These are phyloP conservation scores for Sprattus sprattus DNA, from an alignment of 2,113 vertebrate genomes.

Conservation along the genomic window DNA sequence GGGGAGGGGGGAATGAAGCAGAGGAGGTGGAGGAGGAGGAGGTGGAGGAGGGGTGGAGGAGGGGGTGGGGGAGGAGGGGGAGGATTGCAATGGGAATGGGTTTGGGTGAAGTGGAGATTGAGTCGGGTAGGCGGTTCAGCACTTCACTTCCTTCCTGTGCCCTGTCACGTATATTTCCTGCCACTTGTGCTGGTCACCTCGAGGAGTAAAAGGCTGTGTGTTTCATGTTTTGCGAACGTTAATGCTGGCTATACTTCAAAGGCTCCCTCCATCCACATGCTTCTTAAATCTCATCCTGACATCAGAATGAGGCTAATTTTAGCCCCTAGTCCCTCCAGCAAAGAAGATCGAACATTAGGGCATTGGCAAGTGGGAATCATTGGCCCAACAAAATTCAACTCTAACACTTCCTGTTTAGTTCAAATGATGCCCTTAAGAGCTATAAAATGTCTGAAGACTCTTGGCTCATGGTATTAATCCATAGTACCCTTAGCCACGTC, in stretches of 20 bases:
- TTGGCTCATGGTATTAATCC: neutral
- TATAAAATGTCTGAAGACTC: neutral
- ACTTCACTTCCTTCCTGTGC: constrained; percentile 78
- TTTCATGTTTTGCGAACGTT: neutral
- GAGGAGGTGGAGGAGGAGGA: constrained; percentile 51
- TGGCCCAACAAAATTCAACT: neutral
- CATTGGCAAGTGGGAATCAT: neutral
- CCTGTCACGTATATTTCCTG: constrained; percentile 82
- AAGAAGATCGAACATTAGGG: neutral
- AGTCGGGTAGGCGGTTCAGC: too few relatives aligned
- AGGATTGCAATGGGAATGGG: neutral
- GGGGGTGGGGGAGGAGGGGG: constrained; percentile 53
- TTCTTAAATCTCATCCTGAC: neutral
- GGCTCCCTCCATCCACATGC: neutral
- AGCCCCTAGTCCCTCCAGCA: neutral
- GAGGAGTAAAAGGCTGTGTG: too few relatives aligned
- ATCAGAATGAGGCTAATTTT: neutral
- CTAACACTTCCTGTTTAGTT: neutral
- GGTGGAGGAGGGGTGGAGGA: constrained; percentile 61
- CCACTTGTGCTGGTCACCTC: constrained; percentile 60
- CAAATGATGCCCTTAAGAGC: neutral
- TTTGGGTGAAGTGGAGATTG: too few relatives aligned
- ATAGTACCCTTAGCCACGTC: neutral
- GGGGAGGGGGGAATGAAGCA: constrained; percentile 74
- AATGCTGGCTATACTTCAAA: neutral